phyloP scores from a whole-genome alignment of 2,888 invertebrate genomes.

The Andrena praecox region DNA sequence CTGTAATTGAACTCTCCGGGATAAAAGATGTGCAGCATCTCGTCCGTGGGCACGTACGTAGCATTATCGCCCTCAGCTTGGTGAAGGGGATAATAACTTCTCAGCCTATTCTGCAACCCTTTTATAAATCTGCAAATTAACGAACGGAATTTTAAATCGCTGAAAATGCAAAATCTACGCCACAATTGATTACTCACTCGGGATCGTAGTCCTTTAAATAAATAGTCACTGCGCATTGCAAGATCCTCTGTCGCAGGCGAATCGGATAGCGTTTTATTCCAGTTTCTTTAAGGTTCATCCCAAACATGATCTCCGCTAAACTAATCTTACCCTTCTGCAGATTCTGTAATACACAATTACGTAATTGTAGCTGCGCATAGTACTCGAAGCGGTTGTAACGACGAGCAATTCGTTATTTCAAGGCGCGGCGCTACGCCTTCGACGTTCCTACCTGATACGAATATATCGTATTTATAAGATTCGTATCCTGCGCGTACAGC shows the following conservation, averaged over 20 bases:
- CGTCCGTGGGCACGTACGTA: conserved; percentile 74
- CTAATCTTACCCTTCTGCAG: conserved; percentile 94
- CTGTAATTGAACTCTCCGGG: conserved; percentile 94
- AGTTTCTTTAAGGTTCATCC: conserved; percentile 95
- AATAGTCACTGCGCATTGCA: conserved; percentile 96
- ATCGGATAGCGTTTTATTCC: conserved; percentile 96
- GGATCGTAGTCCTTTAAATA: conserved; percentile 93
- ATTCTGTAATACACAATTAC: conserved; percentile 86
- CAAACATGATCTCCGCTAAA: conserved; percentile 95
- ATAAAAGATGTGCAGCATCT: conserved; percentile 92
- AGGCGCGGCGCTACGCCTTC: not conserved
- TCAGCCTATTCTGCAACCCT: conserved; percentile 90
- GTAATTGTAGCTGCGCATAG: not conserved
- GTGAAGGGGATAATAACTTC: conserved; percentile 90
- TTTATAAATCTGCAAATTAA: conserved; percentile 88
- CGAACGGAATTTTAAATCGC: not conserved
- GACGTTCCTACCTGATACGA: conserved; percentile 90
- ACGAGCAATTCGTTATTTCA: not conserved
- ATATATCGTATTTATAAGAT: conserved; percentile 93
- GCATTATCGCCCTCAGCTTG: conserved; percentile 85
- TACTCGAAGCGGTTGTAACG: not conserved
- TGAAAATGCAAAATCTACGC: not conserved
- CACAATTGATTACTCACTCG: conserved; percentile 86
- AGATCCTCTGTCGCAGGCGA: conserved; percentile 92
- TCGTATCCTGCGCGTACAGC: conserved; percentile 91